phyloP scores from a whole-genome alignment of 2,888 invertebrate genomes.

The Gymnocheta viridis region DNA sequence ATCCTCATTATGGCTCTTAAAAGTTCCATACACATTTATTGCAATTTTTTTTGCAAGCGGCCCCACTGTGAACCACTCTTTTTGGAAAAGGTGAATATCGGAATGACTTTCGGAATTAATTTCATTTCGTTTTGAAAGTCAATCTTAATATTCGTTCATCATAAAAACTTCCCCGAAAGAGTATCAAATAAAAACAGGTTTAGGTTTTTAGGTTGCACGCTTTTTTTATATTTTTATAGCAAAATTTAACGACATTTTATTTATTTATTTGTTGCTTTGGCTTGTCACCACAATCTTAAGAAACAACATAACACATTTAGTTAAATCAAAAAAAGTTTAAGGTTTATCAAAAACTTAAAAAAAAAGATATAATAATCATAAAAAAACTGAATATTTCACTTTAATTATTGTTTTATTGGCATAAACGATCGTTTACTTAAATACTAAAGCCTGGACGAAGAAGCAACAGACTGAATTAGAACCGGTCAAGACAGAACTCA shows the following conservation, averaged over 20 bases:
- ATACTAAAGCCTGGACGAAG: slow-evolving; percentile 18
- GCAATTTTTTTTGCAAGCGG: not conserved
- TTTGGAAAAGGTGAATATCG: not conserved
- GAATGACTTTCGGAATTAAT: slow-evolving; percentile 9
- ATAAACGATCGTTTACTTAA: slow-evolving; percentile 61
- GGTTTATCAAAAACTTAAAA: not conserved
- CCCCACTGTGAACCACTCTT: not conserved
- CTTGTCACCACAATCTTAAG: not conserved
- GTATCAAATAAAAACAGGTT: slow-evolving; percentile 42
- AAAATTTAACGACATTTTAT: slow-evolving; percentile 39
- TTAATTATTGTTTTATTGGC: slow-evolving; percentile 63
- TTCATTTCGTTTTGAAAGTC: slow-evolving; percentile 36
- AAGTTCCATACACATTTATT: no score
- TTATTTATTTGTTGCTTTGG: slow-evolving; percentile 21
- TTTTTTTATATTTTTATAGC: slow-evolving; percentile 16
- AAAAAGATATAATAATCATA: slow-evolving; percentile 17
- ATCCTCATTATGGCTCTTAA: no score
- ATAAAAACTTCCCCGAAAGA: not conserved
- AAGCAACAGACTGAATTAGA: not conserved
- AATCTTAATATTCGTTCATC: slow-evolving; percentile 27
- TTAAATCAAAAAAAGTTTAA: slow-evolving; percentile 1
- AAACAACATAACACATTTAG: not conserved
- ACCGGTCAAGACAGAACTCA: not conserved
- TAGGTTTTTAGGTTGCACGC: slow-evolving; percentile 38
- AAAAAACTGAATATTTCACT: slow-evolving; percentile 63